A percentile compares a stretch with the other conserved stretches of the same genome.
Evolutionary conservation across 1,140 invertebrate genomes (phyloP).

Genomic region (Protaetia brevitarsis): DNA sequence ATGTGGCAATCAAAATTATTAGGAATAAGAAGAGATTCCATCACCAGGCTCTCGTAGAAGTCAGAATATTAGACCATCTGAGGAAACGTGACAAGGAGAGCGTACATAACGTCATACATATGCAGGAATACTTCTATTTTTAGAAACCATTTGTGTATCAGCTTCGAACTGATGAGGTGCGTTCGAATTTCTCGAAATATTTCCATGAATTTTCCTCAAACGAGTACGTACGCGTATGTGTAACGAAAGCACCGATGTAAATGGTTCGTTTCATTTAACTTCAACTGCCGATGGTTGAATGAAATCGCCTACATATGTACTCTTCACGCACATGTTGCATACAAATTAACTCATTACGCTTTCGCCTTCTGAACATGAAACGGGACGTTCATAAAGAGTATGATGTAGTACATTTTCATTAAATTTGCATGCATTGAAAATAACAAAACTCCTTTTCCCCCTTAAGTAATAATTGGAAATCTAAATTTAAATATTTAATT

Average conservation of each 20-base stretch:
- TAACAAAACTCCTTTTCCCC: no score
- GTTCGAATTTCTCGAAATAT: neutral
- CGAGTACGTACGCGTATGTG: no score
- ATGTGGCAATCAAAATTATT: conserved; percentile 96
- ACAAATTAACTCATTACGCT: neutral
- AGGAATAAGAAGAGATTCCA: conserved; percentile 98
- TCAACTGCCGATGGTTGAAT: neutral
- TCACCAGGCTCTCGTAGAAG: conserved; percentile 96
- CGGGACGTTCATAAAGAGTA: neutral
- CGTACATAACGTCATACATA: conserved; percentile 92
- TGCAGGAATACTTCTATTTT: conserved; percentile 97
- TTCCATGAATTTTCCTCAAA: no score
- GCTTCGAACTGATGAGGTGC: conserved; percentile 94
- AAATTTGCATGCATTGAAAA: no score
- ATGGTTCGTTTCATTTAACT: no score
- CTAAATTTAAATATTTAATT: neutral
- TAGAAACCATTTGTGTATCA: conserved; percentile 97
- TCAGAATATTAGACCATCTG: conserved; percentile 93
- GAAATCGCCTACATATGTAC: no score
- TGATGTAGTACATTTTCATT: no score
- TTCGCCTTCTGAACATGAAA: neutral
- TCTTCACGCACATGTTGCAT: neutral
- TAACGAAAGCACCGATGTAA: no score
- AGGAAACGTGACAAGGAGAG: conserved; percentile 89
- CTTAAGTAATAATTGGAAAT: no score